These are phyloP conservation scores for Ptiloglossa arizonensis DNA, from an alignment of 1,140 invertebrate species.

Conservation along the genomic window DNA sequence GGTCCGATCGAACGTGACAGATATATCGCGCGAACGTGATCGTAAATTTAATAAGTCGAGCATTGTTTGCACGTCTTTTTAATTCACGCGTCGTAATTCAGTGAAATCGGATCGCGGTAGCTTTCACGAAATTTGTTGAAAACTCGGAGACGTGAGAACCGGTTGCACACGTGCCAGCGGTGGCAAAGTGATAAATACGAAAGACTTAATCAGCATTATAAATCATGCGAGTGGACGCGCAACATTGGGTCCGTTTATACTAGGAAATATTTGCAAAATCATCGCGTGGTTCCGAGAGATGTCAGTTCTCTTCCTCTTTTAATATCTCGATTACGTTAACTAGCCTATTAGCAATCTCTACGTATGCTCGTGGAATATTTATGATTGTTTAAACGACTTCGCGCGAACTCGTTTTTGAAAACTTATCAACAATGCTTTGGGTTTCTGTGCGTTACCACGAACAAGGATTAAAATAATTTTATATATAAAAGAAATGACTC, in stretches of 20 bases:
- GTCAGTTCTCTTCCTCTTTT: neutral
- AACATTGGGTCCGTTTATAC: neutral
- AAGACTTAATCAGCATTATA: constrained; percentile 41
- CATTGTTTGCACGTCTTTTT: neutral
- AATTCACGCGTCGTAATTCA: constrained; percentile 7
- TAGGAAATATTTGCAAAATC: constrained; percentile 14
- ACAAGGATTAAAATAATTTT: too few relatives aligned
- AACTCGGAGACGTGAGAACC: constrained; percentile 31
- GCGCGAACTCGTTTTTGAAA: too few relatives aligned
- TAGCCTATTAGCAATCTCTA: neutral
- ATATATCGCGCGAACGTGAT: neutral
- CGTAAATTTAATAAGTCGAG: neutral
- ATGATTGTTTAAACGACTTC: too few relatives aligned
- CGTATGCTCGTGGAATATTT: too few relatives aligned
- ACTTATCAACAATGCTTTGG: too few relatives aligned
- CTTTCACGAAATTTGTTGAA: constrained; percentile 47
- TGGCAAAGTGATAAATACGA: constrained; percentile 45
- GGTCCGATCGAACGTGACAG: neutral
- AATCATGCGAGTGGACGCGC: constrained; percentile 22
- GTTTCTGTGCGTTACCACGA: too few relatives aligned
- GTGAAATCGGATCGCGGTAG: constrained; percentile 5
- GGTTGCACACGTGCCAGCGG: constrained; percentile 47
- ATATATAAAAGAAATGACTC: too few relatives aligned
- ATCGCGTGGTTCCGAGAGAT: neutral
- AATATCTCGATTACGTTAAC: neutral